Conservation (phyloP, 2,113 vertebrate species). For the Neotoma lepida region DNA sequence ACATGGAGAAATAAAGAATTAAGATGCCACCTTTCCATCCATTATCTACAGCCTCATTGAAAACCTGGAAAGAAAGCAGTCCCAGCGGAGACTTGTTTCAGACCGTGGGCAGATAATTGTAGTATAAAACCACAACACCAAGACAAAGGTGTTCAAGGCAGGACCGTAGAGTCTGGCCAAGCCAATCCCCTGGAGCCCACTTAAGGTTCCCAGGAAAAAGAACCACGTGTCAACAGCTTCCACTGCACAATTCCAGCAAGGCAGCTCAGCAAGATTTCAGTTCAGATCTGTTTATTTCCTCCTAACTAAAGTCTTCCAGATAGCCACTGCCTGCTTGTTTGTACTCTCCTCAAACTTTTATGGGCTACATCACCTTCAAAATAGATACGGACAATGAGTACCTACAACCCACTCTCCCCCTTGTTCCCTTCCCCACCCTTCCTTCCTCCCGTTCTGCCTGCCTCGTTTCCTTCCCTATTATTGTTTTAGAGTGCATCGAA, state of each 20-base stretch:
- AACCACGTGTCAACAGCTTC: not conserved
- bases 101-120: not conserved
- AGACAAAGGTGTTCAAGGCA: slow-evolving; percentile 35
- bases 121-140: not conserved
- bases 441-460: not conserved
- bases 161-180: not conserved
- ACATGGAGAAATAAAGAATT: not conserved
- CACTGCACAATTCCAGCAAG: not conserved
- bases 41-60: not conserved
- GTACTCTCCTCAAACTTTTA: not conserved
- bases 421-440: not conserved
- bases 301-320: not conserved
- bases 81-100: not conserved
- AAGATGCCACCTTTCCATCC: not conserved
- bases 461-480: not conserved
- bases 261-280: not conserved
- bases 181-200: not conserved
- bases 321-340: not conserved
- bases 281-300: not conserved
- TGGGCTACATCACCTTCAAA: not conserved
- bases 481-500: not conserved
- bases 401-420: not conserved
- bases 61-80: not conserved
- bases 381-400: not conserved
- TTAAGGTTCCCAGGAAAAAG: not conserved